Evolutionary conservation across 2,888 invertebrate genomes (phyloP), one percentile per base, ranked within the genome.

Genomic region (Cephus pygmeus): DNA sequence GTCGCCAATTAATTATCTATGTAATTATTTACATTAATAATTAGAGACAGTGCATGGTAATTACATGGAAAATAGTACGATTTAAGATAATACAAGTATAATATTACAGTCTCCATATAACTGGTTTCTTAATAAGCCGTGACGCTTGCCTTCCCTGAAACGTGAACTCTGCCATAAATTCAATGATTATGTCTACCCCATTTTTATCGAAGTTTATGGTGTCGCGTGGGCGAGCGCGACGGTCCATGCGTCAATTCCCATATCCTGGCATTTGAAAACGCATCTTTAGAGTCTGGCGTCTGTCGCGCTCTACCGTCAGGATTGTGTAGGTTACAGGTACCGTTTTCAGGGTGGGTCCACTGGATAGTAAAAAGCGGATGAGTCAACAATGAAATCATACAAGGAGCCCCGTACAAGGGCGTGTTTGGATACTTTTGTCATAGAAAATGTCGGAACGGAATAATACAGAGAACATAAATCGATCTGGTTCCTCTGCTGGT

Each of bases 41-140:
- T 78, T 78, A 78, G 69, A 69, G 77, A 75, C 68, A 75, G 36
- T 3, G 69, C 15, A 30, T 11, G 33, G 77, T 75, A 35, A 69
- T 78, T 78, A 76, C 31, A 75, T 34, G 40, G 75, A 73, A 75
- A 78, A 78, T 75, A 69, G 73, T 56, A 71, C 69, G 69, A 68
- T 75, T 75, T 75, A 75, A 71, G 35, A 75, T 78, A 75, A 78
- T 71, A 73, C 69, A 75, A 69, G 69, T 68, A 69, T 69, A 75
- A 36, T 75, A 31, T 74, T 30, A 36, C 68, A 69, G 35, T 69
- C 77, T 73, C 30, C 30, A 3, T 69, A 30, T 75, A 75, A 75
- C 75, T 78, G 75, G 69, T 75, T 78, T 73, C 75, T 75, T 78
- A 78, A 78, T 78, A 75, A 75, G 77, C 36, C 77, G 69, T 34